A percentile compares a stretch with the other conserved stretches of the same genome.
These are phyloP conservation scores for Atethmia centrago DNA, from an alignment of 2,888 invertebrate genomes.

Conservation along the genomic window DNA sequence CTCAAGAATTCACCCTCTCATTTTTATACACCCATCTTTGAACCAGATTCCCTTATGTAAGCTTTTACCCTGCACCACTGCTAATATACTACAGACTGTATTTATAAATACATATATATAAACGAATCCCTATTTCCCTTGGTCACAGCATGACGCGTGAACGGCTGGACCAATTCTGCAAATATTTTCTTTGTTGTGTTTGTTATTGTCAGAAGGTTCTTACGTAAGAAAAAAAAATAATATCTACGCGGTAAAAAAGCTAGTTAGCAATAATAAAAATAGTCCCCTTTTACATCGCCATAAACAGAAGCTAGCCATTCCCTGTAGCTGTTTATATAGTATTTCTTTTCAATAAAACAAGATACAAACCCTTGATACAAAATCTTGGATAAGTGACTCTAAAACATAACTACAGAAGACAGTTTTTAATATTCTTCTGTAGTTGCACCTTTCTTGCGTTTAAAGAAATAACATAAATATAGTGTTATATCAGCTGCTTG, in stretches of 20 bases:
- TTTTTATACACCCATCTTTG: neutral
- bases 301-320: neutral
- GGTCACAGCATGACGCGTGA: too few species aligned
- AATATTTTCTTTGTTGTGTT: too few species aligned
- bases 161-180: too few species aligned
- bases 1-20: neutral
- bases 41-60: neutral
- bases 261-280: neutral
- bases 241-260: too few species aligned
- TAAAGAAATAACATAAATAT: conserved; percentile 8
- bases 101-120: too few species aligned
- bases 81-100: neutral
- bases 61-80: neutral
- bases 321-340: conserved; percentile 3
- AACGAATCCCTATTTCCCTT: too few species aligned
- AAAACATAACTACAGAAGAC: neutral
- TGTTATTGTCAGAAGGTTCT: too few species aligned
- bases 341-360: conserved; percentile 27
- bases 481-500: conserved; percentile 30
- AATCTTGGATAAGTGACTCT: neutral
- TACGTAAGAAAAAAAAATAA: too few species aligned
- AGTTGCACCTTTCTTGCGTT: neutral
- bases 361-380: neutral
- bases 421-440: neutral
- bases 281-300: neutral